Conservation (phyloP, 2,797 vertebrate genomes). For the Brachymystax lenok region DNA sequence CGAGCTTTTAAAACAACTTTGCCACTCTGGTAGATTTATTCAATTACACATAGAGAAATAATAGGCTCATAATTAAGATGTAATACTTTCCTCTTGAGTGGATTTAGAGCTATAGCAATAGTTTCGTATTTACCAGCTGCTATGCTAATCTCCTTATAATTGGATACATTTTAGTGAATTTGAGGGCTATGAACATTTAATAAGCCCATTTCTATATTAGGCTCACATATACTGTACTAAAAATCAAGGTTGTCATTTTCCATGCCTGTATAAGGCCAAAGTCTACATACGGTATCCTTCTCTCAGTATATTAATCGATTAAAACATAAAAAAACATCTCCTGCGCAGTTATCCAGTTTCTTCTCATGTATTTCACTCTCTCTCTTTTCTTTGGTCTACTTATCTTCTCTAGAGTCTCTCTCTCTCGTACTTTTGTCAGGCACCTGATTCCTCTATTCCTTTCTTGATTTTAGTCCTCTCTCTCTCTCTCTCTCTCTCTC, state of each 20-base stretch:
- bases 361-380: slow-evolving; percentile 2
- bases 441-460: background rate
- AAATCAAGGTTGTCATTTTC: slow-evolving; percentile 19
- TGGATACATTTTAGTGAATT: slow-evolving; percentile 11
- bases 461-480: too few species aligned
- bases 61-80: slow-evolving; percentile 32
- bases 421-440: background rate
- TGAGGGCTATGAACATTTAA: slow-evolving; percentile 2
- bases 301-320: slow-evolving; percentile 44
- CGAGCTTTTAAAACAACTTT: slow-evolving; percentile 9
- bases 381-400: background rate
- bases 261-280: slow-evolving; percentile 25
- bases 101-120: slow-evolving; percentile 1
- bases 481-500: too few species aligned
- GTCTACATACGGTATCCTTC: background rate
- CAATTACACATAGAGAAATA: slow-evolving; percentile 35
- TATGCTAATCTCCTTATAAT: slow-evolving; percentile 11
- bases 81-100: slow-evolving; percentile 8
- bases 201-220: background rate
- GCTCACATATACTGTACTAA: background rate
- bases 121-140: slow-evolving; percentile 20
- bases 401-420: background rate
- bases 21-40: slow-evolving; percentile 26
- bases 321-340: slow-evolving; percentile 38
- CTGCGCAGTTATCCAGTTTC: slow-evolving; percentile 9